Percentiles rank a stretch among this genome's conserved stretches.
phyloP scores from a whole-genome alignment of 2,888 invertebrate genomes.

The Aspidiotus rigidus region DNA sequence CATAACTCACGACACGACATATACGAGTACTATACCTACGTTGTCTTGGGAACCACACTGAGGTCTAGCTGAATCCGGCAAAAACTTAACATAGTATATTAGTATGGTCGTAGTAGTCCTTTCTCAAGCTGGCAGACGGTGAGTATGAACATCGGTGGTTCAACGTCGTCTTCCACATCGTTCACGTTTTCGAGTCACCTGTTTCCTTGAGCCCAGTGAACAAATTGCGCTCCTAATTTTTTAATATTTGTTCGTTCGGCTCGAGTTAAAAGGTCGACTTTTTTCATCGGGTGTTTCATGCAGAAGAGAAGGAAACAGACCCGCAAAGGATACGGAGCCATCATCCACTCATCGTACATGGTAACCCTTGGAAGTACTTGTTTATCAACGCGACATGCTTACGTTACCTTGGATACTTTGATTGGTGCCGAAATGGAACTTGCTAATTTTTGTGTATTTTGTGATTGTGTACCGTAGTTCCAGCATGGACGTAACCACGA shows the following conservation, averaged over 20 bases:
- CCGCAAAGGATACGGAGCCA: no score
- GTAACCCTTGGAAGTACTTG: neutral
- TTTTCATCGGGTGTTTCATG: neutral
- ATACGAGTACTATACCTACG: neutral
- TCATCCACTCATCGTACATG: no score
- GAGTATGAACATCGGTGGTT: neutral
- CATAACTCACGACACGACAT: no score
- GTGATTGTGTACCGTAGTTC: neutral
- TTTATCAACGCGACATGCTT: neutral
- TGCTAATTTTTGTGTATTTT: neutral
- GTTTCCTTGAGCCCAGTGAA: slow-evolving; percentile 33
- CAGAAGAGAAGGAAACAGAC: neutral
- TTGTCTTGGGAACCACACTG: slow-evolving; percentile 12
- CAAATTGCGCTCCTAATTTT: slow-evolving; percentile 13
- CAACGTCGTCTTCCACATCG: neutral
- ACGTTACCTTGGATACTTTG: neutral
- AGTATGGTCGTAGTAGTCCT: neutral
- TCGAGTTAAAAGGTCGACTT: slow-evolving; percentile 32
- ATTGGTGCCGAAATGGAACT: neutral
- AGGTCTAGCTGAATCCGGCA: neutral
- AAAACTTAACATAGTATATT: neutral
- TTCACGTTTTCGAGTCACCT: slow-evolving; percentile 13
- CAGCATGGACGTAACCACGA: slow-evolving; percentile 3
- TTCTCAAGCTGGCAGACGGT: neutral
- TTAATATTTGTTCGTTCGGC: slow-evolving; percentile 31